A percentile compares a stretch with the other conserved stretches of the same genome.
These are phyloP conservation scores for Gallinago media DNA, from an alignment of 2,113 vertebrate species.

Conservation along the genomic window DNA sequence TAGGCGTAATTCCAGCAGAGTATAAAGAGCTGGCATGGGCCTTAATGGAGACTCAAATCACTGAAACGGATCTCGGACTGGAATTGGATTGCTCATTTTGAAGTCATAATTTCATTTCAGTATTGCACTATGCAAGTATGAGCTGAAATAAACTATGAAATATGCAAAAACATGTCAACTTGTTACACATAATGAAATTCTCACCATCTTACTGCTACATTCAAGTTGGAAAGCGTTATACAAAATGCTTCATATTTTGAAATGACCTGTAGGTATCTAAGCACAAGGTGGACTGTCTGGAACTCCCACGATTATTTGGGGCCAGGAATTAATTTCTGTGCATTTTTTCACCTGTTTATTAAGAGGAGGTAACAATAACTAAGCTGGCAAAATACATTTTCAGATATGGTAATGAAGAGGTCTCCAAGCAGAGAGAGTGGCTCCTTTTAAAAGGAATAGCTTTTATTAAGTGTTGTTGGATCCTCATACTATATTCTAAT, in stretches of 20 bases:
- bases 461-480: not conserved
- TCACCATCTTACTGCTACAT: not conserved
- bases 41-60: not conserved
- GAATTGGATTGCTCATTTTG: not conserved
- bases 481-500: not conserved
- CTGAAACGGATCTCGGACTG: not conserved
- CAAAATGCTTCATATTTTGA: not conserved
- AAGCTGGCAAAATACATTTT: not conserved
- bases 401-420: not conserved
- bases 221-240: not conserved
- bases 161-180: not conserved
- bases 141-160: not conserved
- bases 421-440: not conserved
- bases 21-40: not conserved
- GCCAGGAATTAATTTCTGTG: not conserved
- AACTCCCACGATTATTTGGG: not conserved
- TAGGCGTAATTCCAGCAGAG: not conserved
- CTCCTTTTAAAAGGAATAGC: not conserved
- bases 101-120: not conserved
- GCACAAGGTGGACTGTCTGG: not conserved
- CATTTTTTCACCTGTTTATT: not conserved
- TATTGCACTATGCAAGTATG: not conserved
- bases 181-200: not conserved
- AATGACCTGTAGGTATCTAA: not conserved
- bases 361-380: not conserved